Conservation (phyloP, 2,113 vertebrate species). For the Rhipidura dahli region DNA sequence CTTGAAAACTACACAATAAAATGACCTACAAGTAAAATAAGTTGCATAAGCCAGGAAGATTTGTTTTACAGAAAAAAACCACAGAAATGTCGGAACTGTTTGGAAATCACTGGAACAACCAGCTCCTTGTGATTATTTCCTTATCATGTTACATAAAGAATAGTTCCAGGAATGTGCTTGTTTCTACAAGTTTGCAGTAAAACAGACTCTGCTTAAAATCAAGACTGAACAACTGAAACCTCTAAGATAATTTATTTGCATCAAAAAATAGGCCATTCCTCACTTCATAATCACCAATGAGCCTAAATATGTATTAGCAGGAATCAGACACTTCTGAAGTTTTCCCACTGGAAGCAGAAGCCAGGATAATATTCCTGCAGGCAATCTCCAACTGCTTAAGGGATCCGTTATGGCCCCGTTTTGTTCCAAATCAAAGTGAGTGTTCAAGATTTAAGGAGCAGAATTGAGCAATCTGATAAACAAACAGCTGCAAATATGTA, state of each 20-base stretch:
- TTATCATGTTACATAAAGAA: slow-evolving; percentile 31
- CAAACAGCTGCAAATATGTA: neutral
- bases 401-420: neutral
- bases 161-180: neutral
- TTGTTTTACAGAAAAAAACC: slow-evolving; percentile 56
- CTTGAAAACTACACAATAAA: neutral
- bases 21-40: neutral
- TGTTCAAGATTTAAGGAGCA: neutral
- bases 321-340: neutral
- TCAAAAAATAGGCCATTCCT: neutral
- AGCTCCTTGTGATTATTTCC: neutral
- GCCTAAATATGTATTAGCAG: neutral
- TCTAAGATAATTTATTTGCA: neutral
- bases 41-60: slow-evolving; percentile 36
- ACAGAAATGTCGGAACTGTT: slow-evolving; percentile 60
- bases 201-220: neutral
- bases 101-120: slow-evolving; percentile 37
- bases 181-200: neutral
- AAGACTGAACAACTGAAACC: neutral
- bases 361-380: neutral
- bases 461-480: neutral
- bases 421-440: neutral
- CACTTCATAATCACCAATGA: neutral
- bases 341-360: neutral
- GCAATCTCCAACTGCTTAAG: neutral